A percentile compares a stretch with the other conserved stretches of the same genome.
Evolutionary conservation across 2,888 invertebrate genomes (phyloP).

Genomic region (Nemotelus nigrinus): DNA sequence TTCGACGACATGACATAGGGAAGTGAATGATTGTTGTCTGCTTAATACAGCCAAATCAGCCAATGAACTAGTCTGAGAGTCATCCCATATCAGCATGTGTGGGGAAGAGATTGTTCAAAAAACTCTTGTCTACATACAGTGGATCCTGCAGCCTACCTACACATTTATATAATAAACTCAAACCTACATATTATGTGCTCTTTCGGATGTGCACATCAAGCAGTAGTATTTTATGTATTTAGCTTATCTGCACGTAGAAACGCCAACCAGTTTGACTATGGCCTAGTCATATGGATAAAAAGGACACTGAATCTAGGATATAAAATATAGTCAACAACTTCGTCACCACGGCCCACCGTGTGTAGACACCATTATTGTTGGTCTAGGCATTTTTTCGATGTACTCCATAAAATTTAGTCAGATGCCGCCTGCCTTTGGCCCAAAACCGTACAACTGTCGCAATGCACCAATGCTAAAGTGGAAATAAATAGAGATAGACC

Average conservation of each 20-base stretch:
- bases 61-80: conserved; percentile 2
- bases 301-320: conserved; percentile 7
- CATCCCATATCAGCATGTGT: not conserved
- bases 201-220: conserved; percentile 32
- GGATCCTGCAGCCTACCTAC: conserved; percentile 10
- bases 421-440: conserved; percentile 28
- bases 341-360: not conserved
- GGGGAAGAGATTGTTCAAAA: not conserved
- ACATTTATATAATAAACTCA: conserved; percentile 17
- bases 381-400: conserved; percentile 40
- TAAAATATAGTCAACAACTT: conserved; percentile 29
- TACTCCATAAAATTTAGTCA: conserved; percentile 24
- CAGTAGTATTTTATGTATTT: conserved; percentile 9
- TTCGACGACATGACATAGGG: too few species aligned
- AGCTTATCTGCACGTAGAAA: not conserved
- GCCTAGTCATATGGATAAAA: conserved; percentile 25
- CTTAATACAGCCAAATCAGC: conserved; percentile 11
- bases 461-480: conserved; percentile 52
- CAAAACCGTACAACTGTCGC: conserved; percentile 51
- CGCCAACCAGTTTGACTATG: too few species aligned
- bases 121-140: conserved; percentile 15
- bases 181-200: conserved; percentile 25
- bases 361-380: conserved; percentile 42
- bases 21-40: not conserved
- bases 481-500: conserved; percentile 51